These are phyloP conservation scores for Neolamprologus longior DNA, from an alignment of 2,113 vertebrate species.

Conservation along the genomic window DNA sequence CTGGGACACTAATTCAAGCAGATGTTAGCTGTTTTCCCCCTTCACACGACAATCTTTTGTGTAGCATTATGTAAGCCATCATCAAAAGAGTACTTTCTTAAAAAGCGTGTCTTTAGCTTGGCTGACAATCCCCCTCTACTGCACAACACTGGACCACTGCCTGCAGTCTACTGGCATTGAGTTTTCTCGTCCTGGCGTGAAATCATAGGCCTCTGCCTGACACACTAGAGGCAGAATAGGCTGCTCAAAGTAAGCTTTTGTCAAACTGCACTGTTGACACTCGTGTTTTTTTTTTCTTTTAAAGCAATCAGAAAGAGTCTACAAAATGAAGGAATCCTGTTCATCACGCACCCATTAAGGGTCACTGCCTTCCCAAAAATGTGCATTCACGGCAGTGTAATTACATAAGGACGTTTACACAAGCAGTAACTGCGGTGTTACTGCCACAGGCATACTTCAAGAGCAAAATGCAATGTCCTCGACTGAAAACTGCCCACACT, in stretches of 20 bases:
- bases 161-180: constrained; percentile 45
- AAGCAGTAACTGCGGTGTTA: background rate
- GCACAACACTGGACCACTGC: background rate
- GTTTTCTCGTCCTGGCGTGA: constrained; percentile 49
- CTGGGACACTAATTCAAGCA: background rate
- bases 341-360: constrained; percentile 5
- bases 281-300: background rate
- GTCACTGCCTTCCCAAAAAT: background rate
- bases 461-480: background rate
- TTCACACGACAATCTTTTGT: constrained; percentile 15
- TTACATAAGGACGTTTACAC: constrained; percentile 33
- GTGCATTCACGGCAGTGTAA: background rate
- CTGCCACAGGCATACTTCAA: background rate
- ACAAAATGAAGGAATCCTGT: background rate
- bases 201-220: constrained; percentile 31
- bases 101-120: constrained; percentile 27
- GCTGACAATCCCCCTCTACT: background rate
- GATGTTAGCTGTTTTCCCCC: background rate
- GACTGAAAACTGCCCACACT: background rate
- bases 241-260: constrained; percentile 36
- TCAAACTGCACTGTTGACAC: constrained; percentile 8
- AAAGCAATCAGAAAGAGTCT: constrained; percentile 20
- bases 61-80: constrained; percentile 31
- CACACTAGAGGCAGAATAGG: background rate
- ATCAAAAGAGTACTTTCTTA: constrained; percentile 19